These are phyloP conservation scores for Zaprionus lachaisei DNA, from an alignment of 1,140 invertebrate genomes.

Conservation along the genomic window DNA sequence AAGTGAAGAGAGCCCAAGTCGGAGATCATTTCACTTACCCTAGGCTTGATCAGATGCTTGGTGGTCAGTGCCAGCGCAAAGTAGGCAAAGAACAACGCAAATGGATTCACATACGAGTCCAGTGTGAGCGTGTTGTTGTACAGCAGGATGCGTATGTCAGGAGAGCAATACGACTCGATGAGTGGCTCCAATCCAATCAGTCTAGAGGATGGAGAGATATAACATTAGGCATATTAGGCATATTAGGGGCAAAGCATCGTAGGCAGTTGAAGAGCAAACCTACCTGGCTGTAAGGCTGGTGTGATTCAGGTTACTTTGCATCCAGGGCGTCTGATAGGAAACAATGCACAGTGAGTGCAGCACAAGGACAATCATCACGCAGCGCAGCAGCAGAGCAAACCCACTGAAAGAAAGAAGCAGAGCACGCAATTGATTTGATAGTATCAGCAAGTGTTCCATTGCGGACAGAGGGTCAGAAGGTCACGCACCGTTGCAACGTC, in stretches of 20 bases:
- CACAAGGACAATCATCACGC: conserved; percentile 90
- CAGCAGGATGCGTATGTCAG: conserved; percentile 87
- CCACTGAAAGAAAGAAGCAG: conserved; percentile 80
- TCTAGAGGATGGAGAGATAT: conserved; percentile 82
- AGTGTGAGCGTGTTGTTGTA: conserved; percentile 87
- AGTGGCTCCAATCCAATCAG: conserved; percentile 89
- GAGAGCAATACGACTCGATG: conserved; percentile 85
- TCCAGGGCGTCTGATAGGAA: conserved; percentile 94
- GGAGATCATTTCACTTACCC: conserved; percentile 85
- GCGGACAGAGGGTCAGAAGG: conserved; percentile 5
- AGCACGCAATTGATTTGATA: conserved; percentile 41
- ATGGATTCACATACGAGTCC: conserved; percentile 90
- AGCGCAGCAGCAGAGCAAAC: conserved; percentile 90
- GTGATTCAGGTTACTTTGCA: conserved; percentile 89
- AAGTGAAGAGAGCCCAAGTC: neutral
- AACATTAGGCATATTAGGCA: neutral
- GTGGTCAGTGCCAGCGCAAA: conserved; percentile 90
- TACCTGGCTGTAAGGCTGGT: conserved; percentile 89
- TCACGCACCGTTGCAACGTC: conserved; percentile 86
- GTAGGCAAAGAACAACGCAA: conserved; percentile 90
- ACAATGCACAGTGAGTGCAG: conserved; percentile 92
- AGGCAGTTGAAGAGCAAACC: neutral
- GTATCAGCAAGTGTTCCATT: conserved; percentile 13
- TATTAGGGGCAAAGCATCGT: neutral
- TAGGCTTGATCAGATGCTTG: conserved; percentile 88